Conservation (phyloP, 2,888 invertebrate genomes). For the Tenodera sinensis region DNA sequence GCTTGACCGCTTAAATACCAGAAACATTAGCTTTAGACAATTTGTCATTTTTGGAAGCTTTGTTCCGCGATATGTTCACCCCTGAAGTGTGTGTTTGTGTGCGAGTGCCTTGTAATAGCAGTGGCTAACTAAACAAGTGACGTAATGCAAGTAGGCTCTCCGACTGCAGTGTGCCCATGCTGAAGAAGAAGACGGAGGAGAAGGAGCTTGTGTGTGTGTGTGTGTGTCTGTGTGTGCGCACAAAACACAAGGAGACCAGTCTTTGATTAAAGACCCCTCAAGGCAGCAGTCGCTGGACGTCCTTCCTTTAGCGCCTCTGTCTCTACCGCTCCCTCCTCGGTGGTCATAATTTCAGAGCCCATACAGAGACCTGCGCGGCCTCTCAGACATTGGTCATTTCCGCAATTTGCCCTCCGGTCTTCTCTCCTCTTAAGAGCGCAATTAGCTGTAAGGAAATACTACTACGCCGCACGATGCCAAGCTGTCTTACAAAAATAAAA, state of each 20-base stretch:
- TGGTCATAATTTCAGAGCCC: neutral
- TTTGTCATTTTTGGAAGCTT: too few species aligned
- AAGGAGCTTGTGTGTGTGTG: neutral
- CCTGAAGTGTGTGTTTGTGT: neutral
- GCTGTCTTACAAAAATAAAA: neutral
- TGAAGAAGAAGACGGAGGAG: neutral
- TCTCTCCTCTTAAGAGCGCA: neutral
- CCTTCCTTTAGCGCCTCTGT: neutral
- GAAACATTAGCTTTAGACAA: too few species aligned
- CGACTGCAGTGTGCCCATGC: neutral
- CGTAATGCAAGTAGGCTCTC: neutral
- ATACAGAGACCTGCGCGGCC: neutral
- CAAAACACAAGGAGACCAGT: constrained; percentile 15
- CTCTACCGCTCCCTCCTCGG: neutral
- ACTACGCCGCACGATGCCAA: neutral
- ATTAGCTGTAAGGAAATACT: neutral
- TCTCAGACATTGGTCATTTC: neutral
- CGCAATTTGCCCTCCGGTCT: neutral
- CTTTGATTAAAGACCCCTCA: constrained; percentile 17
- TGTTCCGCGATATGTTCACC: neutral
- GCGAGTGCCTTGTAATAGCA: neutral
- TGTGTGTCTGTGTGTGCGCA: neutral
- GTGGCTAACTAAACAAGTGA: constrained; percentile 10
- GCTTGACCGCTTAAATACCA: too few species aligned
- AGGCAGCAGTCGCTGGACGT: neutral